Base-by-base conservation (phyloP, 92 coral and sea anemone genomes). In the Porites cylindrica region DNA sequence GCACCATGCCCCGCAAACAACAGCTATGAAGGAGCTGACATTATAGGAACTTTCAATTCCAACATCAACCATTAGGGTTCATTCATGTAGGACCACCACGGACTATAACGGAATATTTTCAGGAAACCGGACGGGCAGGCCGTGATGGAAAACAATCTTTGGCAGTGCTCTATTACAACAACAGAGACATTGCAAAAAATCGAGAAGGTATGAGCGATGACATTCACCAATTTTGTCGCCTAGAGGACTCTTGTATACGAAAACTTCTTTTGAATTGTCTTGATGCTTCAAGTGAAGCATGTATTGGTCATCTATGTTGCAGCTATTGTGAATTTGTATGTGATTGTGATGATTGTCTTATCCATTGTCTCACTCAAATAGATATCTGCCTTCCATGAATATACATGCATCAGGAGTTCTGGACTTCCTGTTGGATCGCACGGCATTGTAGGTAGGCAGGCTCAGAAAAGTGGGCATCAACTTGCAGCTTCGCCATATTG, bases 81-180 rank as follows among this genome's bases (percentile, higher is more conserved):
- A 82, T 93, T 38, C 93, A 90, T 79, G 80, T 89, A 12, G 88
- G 93, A 20, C 95, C 93, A 19, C 93, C 90, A 43, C 38, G 91
- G 4, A 82, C 89, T 3, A 59, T 93, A 4, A 66, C 88, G 72
- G 96, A 86, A 56, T 89, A 89, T 38, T 66, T 89, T 26, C 95
- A 89, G 72, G 92, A 92, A 67, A 92, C 93, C 65, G 93, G 95
- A 14, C 66, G 89, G 11, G 91, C 91, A 80, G 90, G 93, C 21
- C 72, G 92, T 12, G 93, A 89, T 86, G 91, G 91, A 10, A 86
- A 82, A 38, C 90, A 61, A 13, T 24, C 87, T 5, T 17, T 10
- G 43, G 95, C 93, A 3, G 73, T 50, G 7, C 72, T 86, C 7
- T 80, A 75, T 73, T 79, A 86, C 90, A 86, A 86, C 65, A 86